Evolutionary conservation across 2,113 vertebrate genomes (phyloP).

Genomic region (Myxocyprinus asiaticus): DNA sequence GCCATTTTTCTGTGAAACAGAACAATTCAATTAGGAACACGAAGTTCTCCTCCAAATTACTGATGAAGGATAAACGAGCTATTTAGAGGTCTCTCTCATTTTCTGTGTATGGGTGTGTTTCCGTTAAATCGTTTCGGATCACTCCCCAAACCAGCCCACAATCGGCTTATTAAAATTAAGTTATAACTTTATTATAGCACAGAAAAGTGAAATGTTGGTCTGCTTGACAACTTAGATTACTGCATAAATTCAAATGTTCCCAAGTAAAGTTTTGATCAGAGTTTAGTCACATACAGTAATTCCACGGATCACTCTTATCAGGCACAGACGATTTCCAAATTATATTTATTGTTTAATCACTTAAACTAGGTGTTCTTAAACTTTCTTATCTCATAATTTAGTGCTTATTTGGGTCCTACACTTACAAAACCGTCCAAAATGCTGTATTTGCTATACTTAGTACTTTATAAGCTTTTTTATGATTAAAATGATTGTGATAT

Average conservation of each 20-base stretch:
- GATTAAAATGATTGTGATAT: no score
- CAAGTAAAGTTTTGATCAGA: neutral
- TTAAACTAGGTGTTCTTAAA: no score
- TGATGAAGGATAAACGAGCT: slow-evolving; percentile 50
- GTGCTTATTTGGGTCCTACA: no score
- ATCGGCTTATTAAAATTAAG: slow-evolving; percentile 20
- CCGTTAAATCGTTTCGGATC: slow-evolving; percentile 12
- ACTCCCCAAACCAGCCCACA: neutral
- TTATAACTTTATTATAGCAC: slow-evolving; percentile 34
- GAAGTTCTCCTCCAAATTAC: slow-evolving; percentile 51
- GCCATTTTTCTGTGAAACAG: slow-evolving; percentile 44
- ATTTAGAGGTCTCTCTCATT: slow-evolving; percentile 31
- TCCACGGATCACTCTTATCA: no score
- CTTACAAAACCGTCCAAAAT: no score
- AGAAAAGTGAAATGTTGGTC: slow-evolving; percentile 21
- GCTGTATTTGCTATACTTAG: no score
- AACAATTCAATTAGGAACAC: slow-evolving; percentile 58
- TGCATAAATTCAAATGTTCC: neutral
- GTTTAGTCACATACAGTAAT: no score
- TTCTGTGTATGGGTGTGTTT: neutral
- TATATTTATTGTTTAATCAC: no score
- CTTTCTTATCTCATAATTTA: no score
- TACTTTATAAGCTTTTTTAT: no score
- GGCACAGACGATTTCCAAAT: no score
- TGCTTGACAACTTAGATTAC: slow-evolving; percentile 22